These are phyloP conservation scores for Ictidomys tridecemlineatus DNA, from an alignment of 2,113 vertebrate genomes.

Conservation along the genomic window DNA sequence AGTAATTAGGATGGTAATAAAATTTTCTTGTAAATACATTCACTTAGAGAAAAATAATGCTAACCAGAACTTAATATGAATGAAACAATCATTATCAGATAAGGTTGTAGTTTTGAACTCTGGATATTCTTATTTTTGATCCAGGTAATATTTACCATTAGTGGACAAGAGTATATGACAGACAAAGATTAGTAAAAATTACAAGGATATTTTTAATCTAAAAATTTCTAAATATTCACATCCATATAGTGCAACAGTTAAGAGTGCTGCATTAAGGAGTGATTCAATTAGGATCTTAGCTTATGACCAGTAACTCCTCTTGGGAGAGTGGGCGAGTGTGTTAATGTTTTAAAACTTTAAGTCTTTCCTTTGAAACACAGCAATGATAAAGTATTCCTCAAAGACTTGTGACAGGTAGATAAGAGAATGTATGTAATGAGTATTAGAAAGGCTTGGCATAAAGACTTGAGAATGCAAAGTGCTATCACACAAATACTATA, in stretches of 20 bases:
- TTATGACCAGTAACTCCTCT: not conserved
- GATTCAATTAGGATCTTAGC: not conserved
- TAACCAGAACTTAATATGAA: constrained; percentile 5
- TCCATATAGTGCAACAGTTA: not conserved
- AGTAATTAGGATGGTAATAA: not conserved
- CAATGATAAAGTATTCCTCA: not conserved
- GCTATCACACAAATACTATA: not conserved
- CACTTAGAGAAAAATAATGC: constrained; percentile 11
- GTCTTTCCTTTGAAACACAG: not conserved
- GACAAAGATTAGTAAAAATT: not conserved
- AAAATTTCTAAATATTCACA: not conserved
- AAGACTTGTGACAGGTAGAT: not conserved
- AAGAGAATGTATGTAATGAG: not conserved
- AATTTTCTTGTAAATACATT: constrained; percentile 30
- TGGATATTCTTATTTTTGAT: not conserved
- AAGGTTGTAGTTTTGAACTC: not conserved
- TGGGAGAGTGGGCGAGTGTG: not conserved
- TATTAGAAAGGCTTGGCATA: not conserved
- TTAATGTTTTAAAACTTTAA: not conserved
- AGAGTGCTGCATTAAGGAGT: not conserved
- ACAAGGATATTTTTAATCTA: not conserved
- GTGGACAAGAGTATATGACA: not conserved
- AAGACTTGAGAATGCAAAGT: not conserved
- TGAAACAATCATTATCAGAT: not conserved
- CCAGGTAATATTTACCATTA: not conserved